phyloP scores from a whole-genome alignment of 2,888 invertebrate genomes.

The Trichopria drosophilae region DNA sequence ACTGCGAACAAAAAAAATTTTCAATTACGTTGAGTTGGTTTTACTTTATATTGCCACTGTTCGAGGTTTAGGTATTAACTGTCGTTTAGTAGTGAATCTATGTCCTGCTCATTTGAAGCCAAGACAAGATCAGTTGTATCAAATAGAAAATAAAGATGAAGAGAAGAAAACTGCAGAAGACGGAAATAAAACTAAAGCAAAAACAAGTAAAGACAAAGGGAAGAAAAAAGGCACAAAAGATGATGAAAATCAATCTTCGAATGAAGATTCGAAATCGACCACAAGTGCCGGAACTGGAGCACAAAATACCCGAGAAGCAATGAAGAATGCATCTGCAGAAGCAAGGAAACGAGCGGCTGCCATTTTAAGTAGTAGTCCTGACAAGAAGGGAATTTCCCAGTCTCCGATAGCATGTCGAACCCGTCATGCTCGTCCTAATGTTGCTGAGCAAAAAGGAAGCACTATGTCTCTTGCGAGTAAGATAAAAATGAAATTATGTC shows the following conservation, averaged over 20 bases:
- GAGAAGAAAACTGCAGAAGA: slow-evolving; percentile 20
- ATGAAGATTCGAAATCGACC: no score
- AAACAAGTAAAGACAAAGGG: slow-evolving; percentile 11
- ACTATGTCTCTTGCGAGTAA: no score
- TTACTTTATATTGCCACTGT: slow-evolving; percentile 76
- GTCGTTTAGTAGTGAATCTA: slow-evolving; percentile 79
- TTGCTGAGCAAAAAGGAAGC: no score
- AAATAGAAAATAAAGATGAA: slow-evolving; percentile 27
- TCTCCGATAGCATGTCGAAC: slow-evolving; percentile 44
- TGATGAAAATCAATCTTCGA: slow-evolving; percentile 44
- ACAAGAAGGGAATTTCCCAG: slow-evolving; percentile 23
- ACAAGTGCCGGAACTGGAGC: no score
- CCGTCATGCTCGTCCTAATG: no score
- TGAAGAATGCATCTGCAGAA: slow-evolving; percentile 37
- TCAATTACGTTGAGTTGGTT: slow-evolving; percentile 70
- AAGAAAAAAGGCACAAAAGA: slow-evolving; percentile 20
- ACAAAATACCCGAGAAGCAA: slow-evolving; percentile 41
- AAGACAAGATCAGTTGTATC: slow-evolving; percentile 64
- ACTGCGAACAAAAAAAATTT: slow-evolving; percentile 62
- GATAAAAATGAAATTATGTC: background rate
- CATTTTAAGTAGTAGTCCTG: slow-evolving; percentile 33
- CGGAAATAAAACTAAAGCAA: background rate
- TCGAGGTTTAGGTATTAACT: slow-evolving; percentile 79
- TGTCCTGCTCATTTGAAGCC: slow-evolving; percentile 76
- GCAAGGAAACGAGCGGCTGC: slow-evolving; percentile 48